phyloP scores from a whole-genome alignment of 92 coral and sea anemone genomes.

The Siderastrea radians region DNA sequence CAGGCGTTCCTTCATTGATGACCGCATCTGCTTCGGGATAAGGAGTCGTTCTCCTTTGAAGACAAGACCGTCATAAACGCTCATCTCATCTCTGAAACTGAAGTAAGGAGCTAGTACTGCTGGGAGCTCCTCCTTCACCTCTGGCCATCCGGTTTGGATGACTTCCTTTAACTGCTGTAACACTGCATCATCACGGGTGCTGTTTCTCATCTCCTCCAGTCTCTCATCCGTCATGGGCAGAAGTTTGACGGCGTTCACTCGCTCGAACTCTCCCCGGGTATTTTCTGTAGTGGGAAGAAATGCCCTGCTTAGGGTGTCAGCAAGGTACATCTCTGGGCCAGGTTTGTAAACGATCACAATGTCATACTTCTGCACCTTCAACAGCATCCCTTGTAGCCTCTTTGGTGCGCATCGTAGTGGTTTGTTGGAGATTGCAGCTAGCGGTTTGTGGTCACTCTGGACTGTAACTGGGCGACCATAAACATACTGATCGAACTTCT shows the following conservation, averaged over 20 bases:
- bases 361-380: conserved; percentile 50
- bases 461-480: conserved; percentile 58
- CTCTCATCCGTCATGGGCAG: conserved; percentile 64
- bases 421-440: conserved; percentile 64
- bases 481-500: conserved; percentile 59
- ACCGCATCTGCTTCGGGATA: conserved; percentile 36
- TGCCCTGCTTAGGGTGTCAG: conserved; percentile 36
- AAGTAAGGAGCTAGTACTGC: conserved; percentile 43
- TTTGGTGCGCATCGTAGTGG: conserved; percentile 73
- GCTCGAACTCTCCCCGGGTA: conserved; percentile 67
- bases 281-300: conserved; percentile 36
- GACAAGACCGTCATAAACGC: conserved; percentile 43
- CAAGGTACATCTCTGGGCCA: too few relatives aligned
- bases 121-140: conserved; percentile 45
- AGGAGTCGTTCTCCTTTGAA: conserved; percentile 52
- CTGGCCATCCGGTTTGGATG: conserved; percentile 72
- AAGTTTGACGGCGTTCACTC: conserved; percentile 53
- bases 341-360: conserved; percentile 24
- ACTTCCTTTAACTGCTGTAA: conserved; percentile 54
- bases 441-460: conserved; percentile 67
- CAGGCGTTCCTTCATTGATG: conserved; percentile 23
- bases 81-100: conserved; percentile 50
- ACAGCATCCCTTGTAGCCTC: conserved; percentile 71
- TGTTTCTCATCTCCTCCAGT: conserved; percentile 34
- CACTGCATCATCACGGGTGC: conserved; percentile 47